Base-by-base conservation (phyloP, 2,113 vertebrate species). In the Gymnobelideus leadbeateri region DNA sequence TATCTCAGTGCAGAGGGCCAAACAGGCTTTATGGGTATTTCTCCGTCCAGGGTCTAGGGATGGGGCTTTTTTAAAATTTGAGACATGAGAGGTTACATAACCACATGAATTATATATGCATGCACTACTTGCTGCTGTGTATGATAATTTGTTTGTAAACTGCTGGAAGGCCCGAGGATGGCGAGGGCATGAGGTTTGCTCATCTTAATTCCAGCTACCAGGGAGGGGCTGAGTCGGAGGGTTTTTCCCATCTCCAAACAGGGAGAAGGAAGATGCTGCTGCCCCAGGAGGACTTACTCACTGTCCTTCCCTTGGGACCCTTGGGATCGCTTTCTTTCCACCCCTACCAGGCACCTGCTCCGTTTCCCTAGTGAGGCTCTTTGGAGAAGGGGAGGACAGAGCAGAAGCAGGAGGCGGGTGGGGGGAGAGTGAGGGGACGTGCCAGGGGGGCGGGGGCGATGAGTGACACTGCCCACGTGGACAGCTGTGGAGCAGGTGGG, bases 291-390 rank as follows among this genome's bases (percentile, higher is more conserved):
- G 19, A n/a, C n/a, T 43, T 0, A 21, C 93, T 47, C 54, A 12
- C 24, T 37, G 23, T 50, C 90, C 77, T 68, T 47, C n/a, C 31
- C 12, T 54, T 0, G 89, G 57, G 94, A 46, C 91, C 8, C 84
- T 54, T 11, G 3, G 24, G 21, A 89, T 26, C 23, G 47, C 49
- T 26, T 51, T 61, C 91, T n/a, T 94, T 90, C 14, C 47, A 53
- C 61, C 92, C 46, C 94, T 84, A 8, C 37, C 25, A 23, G 0
- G 46, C 77, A 95, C 96, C 95, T 68, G 89, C 68, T 0, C 24
- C 47, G 2, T 19, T 84, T 89, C 97, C 97, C 94, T 92, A 0
- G 93, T 14, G 96, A 55, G 97, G 97, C 96, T 95, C 96, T 93
- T 31, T 0, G 94, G 93, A 97, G 95, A 92, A 61, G 26, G 3